Base-by-base conservation (phyloP, 2,888 invertebrate species). In the Spicauda simplicius region DNA sequence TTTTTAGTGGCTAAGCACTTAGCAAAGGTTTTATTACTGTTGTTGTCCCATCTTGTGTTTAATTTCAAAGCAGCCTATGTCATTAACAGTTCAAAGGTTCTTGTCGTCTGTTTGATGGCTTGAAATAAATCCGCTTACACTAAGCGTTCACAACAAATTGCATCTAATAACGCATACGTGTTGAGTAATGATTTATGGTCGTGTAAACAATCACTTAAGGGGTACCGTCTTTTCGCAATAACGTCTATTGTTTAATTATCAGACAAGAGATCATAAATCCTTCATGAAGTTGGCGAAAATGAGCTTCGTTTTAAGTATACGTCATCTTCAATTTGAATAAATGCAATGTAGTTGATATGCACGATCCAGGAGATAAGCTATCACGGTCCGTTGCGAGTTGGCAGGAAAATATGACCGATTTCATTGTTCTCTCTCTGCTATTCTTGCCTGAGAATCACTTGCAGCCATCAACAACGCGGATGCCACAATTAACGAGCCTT, bases 401-500 rank as follows among this genome's bases (percentile, higher is more conserved):
- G 86, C 87, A 87, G 90, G 89, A 88, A 90, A 91, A 90, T 92
- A 90, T 92, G 91, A 91, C 90, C 87, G 92, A 90, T 91, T 90
- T 90, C 92, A 93, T 93, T 93, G 92, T 93, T 92, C 87, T 87
- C 81, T 77, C 81, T 77, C 80, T 78, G 86, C 84, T 86, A 84
- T 86, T 87, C 82, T 85, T 82, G 85, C 85, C 87, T 87, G 87
- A 89, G 91, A 92, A 92, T 92, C 92, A 91, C 92, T 90, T 86
- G 87, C 83, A 85, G 88, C 89, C 90, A 91, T 91, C 91, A 90
- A 88, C 90, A 85, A 81, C 86, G 81, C 85, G 88, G 89, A 90
- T 87, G 86, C 88, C 88, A 85, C 88, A 90, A 83, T 90, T 89
- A 93, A 92, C 91, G 92, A 92, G 89, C 83, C 91, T 91, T 91